A percentile compares a stretch with the other conserved stretches of the same genome.
These are phyloP conservation scores for Maniola jurtina DNA, from an alignment of 1,140 invertebrate species.

Conservation along the genomic window DNA sequence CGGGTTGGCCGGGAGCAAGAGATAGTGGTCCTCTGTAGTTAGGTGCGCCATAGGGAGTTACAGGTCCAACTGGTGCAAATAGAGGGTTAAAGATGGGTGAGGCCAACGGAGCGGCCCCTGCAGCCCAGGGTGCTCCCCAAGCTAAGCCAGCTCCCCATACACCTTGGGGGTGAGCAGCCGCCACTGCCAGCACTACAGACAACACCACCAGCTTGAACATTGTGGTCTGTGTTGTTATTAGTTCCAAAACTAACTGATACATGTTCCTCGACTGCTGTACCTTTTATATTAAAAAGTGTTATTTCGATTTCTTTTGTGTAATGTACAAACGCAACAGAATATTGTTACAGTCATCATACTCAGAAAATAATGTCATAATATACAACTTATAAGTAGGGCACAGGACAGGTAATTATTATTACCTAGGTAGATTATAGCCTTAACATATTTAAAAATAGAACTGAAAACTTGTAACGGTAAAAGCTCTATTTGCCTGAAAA, in stretches of 20 bases:
- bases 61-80: not conserved
- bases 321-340: too few species aligned
- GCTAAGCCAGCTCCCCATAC: too few species aligned
- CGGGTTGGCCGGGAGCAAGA: conserved; percentile 53
- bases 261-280: not conserved
- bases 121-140: not conserved
- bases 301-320: conserved; percentile 1
- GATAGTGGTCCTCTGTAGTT: conserved; percentile 62
- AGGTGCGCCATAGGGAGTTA: conserved; percentile 31
- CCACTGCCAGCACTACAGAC: conserved; percentile 71
- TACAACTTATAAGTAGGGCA: too few species aligned
- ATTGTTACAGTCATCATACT: not conserved
- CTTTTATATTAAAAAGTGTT: conserved; percentile 5
- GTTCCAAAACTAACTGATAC: conserved; percentile 1
- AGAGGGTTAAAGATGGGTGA: conserved; percentile 1
- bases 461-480: too few species aligned
- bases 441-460: too few species aligned
- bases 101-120: conserved; percentile 21
- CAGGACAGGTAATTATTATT: too few species aligned
- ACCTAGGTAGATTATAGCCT: too few species aligned
- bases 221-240: conserved; percentile 69
- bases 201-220: conserved; percentile 53
- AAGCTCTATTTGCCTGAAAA: too few species aligned
- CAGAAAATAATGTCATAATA: too few species aligned
- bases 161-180: conserved; percentile 22